phyloP scores from a whole-genome alignment of 2,888 invertebrate genomes.

The Ametastegia equiseti region DNA sequence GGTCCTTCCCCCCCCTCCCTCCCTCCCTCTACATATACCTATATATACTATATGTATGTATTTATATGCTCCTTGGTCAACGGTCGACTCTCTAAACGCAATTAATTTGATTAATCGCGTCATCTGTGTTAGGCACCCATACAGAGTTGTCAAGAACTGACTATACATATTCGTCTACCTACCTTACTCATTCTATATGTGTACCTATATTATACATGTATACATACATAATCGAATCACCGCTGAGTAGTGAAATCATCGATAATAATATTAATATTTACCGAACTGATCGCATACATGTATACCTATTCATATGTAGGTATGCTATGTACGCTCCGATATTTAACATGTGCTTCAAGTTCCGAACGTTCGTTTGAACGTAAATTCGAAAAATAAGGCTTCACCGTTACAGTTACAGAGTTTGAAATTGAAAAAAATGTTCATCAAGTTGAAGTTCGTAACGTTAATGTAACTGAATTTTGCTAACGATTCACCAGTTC shows the following conservation, averaged over 20 bases:
- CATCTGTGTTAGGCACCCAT: too few relatives aligned
- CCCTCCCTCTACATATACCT: neutral
- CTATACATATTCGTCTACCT: neutral
- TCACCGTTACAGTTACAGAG: too few relatives aligned
- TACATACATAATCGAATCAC: neutral
- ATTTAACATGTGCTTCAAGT: too few relatives aligned
- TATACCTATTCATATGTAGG: neutral
- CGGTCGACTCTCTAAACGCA: slow-evolving; percentile 56
- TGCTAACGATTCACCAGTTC: too few relatives aligned
- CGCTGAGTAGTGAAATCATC: neutral
- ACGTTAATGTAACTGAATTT: too few relatives aligned
- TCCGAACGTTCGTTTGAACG: too few relatives aligned
- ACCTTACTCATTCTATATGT: neutral
- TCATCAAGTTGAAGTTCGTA: too few relatives aligned
- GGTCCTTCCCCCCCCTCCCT: neutral
- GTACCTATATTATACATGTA: neutral
- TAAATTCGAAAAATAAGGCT: too few relatives aligned
- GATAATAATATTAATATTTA: slow-evolving; percentile 1
- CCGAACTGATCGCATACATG: neutral
- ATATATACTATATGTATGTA: neutral
- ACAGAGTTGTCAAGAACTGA: slow-evolving; percentile 65
- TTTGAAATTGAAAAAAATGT: too few relatives aligned
- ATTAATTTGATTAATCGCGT: slow-evolving; percentile 74
- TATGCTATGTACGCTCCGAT: neutral
- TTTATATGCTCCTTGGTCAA: neutral